A percentile compares a stretch with the other conserved stretches of the same genome.
Evolutionary conservation across 1,140 invertebrate species (phyloP).

Genomic region (Lordiphosa mommai): DNA sequence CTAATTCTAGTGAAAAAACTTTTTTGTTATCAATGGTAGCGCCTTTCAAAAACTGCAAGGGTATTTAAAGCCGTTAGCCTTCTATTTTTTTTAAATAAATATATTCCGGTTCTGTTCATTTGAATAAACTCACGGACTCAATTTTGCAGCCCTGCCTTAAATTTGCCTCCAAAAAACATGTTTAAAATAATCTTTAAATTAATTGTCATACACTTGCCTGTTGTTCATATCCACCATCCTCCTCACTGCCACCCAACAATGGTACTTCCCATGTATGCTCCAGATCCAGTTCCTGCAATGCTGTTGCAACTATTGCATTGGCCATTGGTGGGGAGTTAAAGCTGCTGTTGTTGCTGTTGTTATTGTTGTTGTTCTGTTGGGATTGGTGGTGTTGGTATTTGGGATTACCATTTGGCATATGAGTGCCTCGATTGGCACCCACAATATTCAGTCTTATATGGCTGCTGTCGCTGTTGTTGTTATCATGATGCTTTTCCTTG

Average conservation of each 20-base stretch:
- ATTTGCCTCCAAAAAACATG: too few relatives aligned
- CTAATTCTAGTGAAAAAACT: too few relatives aligned
- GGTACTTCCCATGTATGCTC: slow-evolving; percentile 66
- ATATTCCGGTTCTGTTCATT: too few relatives aligned
- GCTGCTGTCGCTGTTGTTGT: slow-evolving; percentile 8
- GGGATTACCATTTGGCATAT: slow-evolving; percentile 30
- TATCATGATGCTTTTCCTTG: slow-evolving; percentile 10
- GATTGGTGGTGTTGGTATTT: slow-evolving; percentile 13
- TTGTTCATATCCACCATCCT: slow-evolving; percentile 21
- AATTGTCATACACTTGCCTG: slow-evolving; percentile 26
- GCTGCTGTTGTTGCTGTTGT: slow-evolving; percentile 14
- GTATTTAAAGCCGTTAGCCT: too few relatives aligned
- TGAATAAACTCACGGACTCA: too few relatives aligned
- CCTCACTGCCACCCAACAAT: slow-evolving; percentile 35
- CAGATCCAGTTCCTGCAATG: slow-evolving; percentile 39
- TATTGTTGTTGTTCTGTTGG: background rate
- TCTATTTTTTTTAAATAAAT: too few relatives aligned
- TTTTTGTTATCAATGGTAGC: too few relatives aligned
- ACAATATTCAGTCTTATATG: slow-evolving; percentile 39
- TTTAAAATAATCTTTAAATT: background rate
- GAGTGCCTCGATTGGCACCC: slow-evolving; percentile 8
- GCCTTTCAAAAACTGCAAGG: background rate
- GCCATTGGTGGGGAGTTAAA: slow-evolving; percentile 3
- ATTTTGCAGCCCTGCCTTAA: too few relatives aligned
- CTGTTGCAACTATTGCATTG: background rate